Evolutionary conservation across 2,888 invertebrate genomes (phyloP), one percentile per base, ranked within the genome.

Genomic region (Synergus laeviventris): DNA sequence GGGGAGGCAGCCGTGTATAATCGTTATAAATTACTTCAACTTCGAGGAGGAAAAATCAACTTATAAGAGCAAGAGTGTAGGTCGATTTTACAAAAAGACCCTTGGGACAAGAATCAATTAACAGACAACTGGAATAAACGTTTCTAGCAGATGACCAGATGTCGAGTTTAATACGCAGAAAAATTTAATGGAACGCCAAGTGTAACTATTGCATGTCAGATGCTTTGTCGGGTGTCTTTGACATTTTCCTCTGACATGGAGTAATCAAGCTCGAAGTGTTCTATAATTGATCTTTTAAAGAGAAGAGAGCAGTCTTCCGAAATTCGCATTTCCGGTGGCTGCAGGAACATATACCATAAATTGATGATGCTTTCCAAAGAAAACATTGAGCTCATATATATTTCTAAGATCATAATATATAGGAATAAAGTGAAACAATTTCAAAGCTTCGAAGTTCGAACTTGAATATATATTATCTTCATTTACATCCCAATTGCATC

Each of bases 1-100:
- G 75, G 78, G 77, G 84, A 86, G 86, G 85, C 87, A 86, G 83
- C 86, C 85, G 86, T 86, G 86, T 86, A 86, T 86, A 86, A 86
- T 83, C 80, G 85, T 83, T 86, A 86, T 86, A 86, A 86, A 86
- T 86, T 83, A 82, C 81, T 81, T 79, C 31, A 14, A 11, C n/a
- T 38, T 75, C 66, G 76, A 79, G 76, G 79, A 81, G 80, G 61
- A 74, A 61, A 79, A 56, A 74, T 45, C 24, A 56, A 49, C 36
- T 54, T 11, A 75, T 73, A 56, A 45, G 73, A 59, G 60, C 70
- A 64, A 62, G 56, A 73, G n/a, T 74, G 56, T 31, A 64, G 73
- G 49, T 62, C 61, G 70, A 78, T 75, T 76, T 73, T 31, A 45
- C 59, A 24, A 62, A 59, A 59, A 77, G 66, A 61, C 66, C 64